Conservation (phyloP, 2,113 vertebrate species). For the Pseudopipra pipra region DNA sequence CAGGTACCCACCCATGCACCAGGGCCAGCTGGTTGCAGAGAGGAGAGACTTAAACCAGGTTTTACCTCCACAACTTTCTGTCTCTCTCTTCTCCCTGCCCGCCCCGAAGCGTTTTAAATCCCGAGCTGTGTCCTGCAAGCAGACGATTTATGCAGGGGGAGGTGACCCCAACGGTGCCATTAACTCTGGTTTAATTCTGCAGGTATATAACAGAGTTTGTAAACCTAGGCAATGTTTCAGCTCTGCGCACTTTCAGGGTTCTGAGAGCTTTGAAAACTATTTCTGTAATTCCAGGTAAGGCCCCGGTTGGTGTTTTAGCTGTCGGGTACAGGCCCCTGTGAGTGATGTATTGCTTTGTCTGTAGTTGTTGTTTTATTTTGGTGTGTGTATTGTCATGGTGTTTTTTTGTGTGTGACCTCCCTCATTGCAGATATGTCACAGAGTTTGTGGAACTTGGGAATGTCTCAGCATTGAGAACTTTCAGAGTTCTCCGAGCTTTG, state of each 20-base stretch:
- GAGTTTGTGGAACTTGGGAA: constrained; percentile 99
- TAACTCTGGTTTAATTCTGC: constrained; percentile 99
- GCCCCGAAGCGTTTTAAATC: neutral
- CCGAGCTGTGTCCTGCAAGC: constrained; percentile 20
- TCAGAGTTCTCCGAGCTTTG: constrained; percentile 99
- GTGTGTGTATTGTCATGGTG: constrained; percentile 93
- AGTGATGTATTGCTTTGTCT: constrained; percentile 85
- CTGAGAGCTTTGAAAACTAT: constrained; percentile 99
- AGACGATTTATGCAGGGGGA: neutral
- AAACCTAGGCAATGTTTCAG: constrained; percentile 99
- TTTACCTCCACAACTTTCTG: neutral
- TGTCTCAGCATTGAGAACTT: constrained; percentile 99
- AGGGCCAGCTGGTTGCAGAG: neutral
- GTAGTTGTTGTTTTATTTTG: constrained; percentile 80
- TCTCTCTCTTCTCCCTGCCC: neutral
- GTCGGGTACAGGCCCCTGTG: constrained; percentile 93
- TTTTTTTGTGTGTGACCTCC: constrained; percentile 95
- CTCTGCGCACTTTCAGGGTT: constrained; percentile 98
- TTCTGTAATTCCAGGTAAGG: constrained; percentile 99
- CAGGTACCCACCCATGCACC: rapidly evolving
- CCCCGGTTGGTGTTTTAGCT: constrained; percentile 91
- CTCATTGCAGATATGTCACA: constrained; percentile 99
- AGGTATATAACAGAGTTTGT: constrained; percentile 99
- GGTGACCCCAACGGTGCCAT: constrained; percentile 67
- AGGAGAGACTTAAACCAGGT: neutral